These are phyloP conservation scores for Armadillidium nasatum DNA, from an alignment of 1,140 invertebrate species.

Conservation along the genomic window DNA sequence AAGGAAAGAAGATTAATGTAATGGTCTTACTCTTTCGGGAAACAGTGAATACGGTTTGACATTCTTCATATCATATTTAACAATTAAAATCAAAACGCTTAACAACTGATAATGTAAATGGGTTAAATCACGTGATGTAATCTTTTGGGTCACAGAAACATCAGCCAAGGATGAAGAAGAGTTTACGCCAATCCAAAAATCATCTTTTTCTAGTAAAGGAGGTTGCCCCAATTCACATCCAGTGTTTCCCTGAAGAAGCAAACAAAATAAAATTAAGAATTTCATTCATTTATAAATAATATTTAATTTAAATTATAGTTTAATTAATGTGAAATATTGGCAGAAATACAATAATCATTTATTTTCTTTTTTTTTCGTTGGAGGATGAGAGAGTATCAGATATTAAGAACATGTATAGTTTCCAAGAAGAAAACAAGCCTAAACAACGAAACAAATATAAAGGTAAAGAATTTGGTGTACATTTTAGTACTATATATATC, in stretches of 20 bases:
- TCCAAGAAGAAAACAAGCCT: too few species aligned
- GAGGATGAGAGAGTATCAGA: too few species aligned
- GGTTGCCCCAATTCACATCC: constrained; percentile 48
- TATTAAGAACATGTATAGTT: too few species aligned
- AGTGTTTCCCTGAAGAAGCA: constrained; percentile 25
- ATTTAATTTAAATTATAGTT: too few species aligned
- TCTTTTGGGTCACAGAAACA: constrained; percentile 52
- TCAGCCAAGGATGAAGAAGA: constrained; percentile 50
- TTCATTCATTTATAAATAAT: too few species aligned
- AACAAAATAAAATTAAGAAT: too few species aligned
- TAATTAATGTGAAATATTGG: too few species aligned
- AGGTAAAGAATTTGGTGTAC: too few species aligned
- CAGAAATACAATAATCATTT: too few species aligned
- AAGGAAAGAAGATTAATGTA: background rate
- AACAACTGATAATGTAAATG: constrained; percentile 51
- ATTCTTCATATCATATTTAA: constrained; percentile 52
- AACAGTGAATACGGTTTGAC: constrained; percentile 53
- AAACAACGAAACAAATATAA: too few species aligned
- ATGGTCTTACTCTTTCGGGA: constrained; percentile 51
- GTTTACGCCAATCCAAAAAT: constrained; percentile 50
- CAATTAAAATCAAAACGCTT: constrained; percentile 50
- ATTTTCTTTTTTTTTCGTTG: too few species aligned
- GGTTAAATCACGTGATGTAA: constrained; percentile 52
- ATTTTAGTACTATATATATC: too few species aligned
- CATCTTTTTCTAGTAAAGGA: constrained; percentile 51